Evolutionary conservation across 2,113 vertebrate species (phyloP).

Genomic region (Malurus elegans): DNA sequence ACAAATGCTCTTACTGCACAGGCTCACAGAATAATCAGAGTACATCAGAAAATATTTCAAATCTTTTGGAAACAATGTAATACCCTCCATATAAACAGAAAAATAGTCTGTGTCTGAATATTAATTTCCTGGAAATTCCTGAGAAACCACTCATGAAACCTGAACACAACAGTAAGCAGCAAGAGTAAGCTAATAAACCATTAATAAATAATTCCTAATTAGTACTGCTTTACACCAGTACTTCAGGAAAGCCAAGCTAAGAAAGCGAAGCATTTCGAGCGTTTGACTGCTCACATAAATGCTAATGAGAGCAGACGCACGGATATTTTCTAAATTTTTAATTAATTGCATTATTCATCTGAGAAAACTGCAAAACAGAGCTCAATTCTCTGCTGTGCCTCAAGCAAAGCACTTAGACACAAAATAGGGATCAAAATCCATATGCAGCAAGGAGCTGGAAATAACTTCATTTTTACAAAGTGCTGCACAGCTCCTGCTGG

Average conservation of each 20-base stretch:
- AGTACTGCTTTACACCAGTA: neutral
- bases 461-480: neutral
- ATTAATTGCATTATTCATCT: conserved; percentile 1
- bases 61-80: neutral
- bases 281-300: neutral
- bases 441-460: neutral
- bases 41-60: neutral
- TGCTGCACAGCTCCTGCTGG: neutral
- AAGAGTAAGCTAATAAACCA: neutral
- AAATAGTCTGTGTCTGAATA: neutral
- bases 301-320: neutral
- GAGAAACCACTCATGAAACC: neutral
- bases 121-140: neutral
- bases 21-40: neutral
- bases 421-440: neutral
- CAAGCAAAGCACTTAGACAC: neutral
- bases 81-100: neutral
- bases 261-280: neutral
- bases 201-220: neutral
- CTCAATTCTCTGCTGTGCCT: neutral
- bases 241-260: neutral
- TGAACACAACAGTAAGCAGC: neutral
- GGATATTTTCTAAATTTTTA: neutral
- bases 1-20: neutral
- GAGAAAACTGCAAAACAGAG: neutral